Percentiles rank a stretch among this genome's conserved stretches.
These are phyloP conservation scores for Pseudopodoces humilis DNA, from an alignment of 2,113 vertebrate genomes.

Conservation along the genomic window DNA sequence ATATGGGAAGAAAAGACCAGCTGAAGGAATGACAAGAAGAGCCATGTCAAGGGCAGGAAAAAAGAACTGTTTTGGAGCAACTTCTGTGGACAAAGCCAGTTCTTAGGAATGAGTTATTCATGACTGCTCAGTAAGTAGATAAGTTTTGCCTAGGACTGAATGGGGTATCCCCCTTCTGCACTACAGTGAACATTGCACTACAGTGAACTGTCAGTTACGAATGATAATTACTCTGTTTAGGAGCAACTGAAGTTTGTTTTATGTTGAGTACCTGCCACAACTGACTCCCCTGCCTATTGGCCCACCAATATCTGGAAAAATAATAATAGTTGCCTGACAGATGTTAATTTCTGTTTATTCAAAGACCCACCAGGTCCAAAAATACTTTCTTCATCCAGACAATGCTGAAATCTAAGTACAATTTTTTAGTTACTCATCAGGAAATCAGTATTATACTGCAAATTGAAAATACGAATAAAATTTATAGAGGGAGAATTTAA, in stretches of 20 bases:
- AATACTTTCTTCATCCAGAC: neutral
- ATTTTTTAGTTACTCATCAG: neutral
- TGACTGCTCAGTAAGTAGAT: neutral
- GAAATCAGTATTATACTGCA: neutral
- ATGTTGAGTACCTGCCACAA: neutral
- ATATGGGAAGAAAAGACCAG: neutral
- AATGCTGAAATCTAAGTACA: neutral
- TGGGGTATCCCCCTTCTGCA: neutral
- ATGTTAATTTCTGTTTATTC: neutral
- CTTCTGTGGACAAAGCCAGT: neutral
- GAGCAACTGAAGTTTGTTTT: neutral
- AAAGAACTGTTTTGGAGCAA: neutral
- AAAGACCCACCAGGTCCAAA: neutral
- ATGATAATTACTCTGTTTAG: neutral
- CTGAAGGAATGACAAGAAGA: neutral
- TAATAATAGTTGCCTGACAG: neutral
- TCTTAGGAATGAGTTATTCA: neutral
- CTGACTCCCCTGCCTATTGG: neutral
- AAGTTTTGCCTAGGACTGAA: neutral
- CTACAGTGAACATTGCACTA: neutral
- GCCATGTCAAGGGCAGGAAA: neutral
- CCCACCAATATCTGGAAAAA: neutral
- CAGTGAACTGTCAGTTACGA: neutral
- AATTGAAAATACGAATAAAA: neutral
- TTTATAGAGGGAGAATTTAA: neutral